These are phyloP conservation scores for Entelurus aequoreus DNA, from an alignment of 2,113 vertebrate genomes.

Conservation along the genomic window DNA sequence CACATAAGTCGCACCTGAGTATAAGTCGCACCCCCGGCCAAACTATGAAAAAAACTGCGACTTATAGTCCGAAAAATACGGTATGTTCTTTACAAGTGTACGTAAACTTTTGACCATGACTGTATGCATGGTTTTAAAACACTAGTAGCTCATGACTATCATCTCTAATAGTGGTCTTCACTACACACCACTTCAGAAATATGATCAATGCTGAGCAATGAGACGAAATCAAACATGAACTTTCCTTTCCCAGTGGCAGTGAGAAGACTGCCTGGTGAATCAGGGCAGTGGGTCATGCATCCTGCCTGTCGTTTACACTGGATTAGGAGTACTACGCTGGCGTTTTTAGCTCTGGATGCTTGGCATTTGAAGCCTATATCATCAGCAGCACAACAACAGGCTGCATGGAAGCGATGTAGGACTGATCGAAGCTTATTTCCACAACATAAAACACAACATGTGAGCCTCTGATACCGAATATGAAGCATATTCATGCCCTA, in stretches of 20 bases:
- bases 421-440: neutral
- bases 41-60: too few species aligned
- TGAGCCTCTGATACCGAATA: constrained; percentile 1
- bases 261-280: constrained; percentile 41
- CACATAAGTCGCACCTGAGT: too few species aligned
- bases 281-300: constrained; percentile 60
- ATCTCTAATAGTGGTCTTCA: constrained; percentile 17
- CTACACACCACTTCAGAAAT: constrained; percentile 25
- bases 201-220: neutral
- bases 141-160: too few species aligned
- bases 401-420: neutral
- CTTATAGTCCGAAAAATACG: too few species aligned
- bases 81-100: too few species aligned
- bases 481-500: constrained; percentile 5
- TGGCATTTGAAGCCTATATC: constrained; percentile 30
- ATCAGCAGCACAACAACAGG: constrained; percentile 26
- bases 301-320: constrained; percentile 38
- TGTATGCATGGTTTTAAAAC: too few species aligned
- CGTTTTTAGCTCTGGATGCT: constrained; percentile 30
- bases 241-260: constrained; percentile 12
- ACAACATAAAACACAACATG: too few species aligned
- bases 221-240: constrained; percentile 34
- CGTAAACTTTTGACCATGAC: too few species aligned
- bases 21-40: too few species aligned
- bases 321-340: constrained; percentile 43